phyloP scores from a whole-genome alignment of 2,888 invertebrate genomes.

The Anagyrus pseudococci region DNA sequence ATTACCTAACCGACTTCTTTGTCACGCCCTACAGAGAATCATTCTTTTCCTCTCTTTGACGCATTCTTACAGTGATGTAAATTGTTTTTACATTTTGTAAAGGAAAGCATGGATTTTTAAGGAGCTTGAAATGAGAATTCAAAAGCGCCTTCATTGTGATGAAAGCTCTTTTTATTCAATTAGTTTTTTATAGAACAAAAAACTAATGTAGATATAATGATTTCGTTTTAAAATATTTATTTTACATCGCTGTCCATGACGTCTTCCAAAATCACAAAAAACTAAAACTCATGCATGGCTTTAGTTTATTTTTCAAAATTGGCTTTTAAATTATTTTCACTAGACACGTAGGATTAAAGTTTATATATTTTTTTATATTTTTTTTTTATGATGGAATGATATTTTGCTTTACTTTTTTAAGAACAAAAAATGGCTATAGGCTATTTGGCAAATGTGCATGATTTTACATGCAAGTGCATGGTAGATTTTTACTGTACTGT shows the following conservation, averaged over 20 bases:
- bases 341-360: too few species aligned
- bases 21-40: constrained; percentile 41
- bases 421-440: background rate
- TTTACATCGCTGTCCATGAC: constrained; percentile 11
- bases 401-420: constrained; percentile 6
- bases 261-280: constrained; percentile 2
- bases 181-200: too few species aligned
- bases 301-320: constrained; percentile 15
- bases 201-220: too few species aligned
- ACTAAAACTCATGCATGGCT: constrained; percentile 25
- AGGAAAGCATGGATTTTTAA: background rate
- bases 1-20: constrained; percentile 46
- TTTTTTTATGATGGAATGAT: constrained; percentile 7
- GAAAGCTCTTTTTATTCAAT: too few species aligned
- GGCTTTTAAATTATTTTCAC: background rate
- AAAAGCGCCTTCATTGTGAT: too few species aligned
- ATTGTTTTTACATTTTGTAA: constrained; percentile 3
- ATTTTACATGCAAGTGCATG: constrained; percentile 8
- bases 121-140: too few species aligned
- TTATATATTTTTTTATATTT: background rate
- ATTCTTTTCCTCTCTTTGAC: constrained; percentile 34
- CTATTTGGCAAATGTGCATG: constrained; percentile 20
- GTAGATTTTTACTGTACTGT: constrained; percentile 11
- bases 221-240: background rate
- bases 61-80: constrained; percentile 7